phyloP scores from a whole-genome alignment of 2,888 invertebrate species.

The Sphaerophoria rueppellii region DNA sequence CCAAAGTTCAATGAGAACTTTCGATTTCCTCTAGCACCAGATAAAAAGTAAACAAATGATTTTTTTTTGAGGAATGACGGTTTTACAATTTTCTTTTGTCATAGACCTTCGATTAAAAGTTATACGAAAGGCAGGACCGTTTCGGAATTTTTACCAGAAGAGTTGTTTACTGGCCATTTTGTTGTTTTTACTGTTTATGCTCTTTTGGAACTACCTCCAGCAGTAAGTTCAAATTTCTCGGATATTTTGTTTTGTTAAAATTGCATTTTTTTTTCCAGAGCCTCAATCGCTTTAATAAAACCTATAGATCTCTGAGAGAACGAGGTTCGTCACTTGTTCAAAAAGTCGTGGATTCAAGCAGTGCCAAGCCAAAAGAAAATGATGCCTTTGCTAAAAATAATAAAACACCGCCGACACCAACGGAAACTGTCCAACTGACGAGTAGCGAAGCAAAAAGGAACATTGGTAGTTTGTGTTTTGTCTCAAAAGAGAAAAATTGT shows the following conservation, averaged over 20 bases:
- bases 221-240: slow-evolving; percentile 76
- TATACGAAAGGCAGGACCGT: slow-evolving; percentile 69
- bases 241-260: slow-evolving; percentile 15
- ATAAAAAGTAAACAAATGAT: slow-evolving; percentile 78
- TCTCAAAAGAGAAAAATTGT: not conserved
- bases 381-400: slow-evolving; percentile 27
- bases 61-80: not conserved
- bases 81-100: slow-evolving; percentile 12
- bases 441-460: slow-evolving; percentile 80
- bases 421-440: slow-evolving; percentile 78
- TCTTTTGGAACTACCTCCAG: slow-evolving; percentile 80
- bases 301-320: slow-evolving; percentile 81
- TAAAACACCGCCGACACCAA: slow-evolving; percentile 69
- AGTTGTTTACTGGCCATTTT: slow-evolving; percentile 81
- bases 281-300: slow-evolving; percentile 81
- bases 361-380: slow-evolving; percentile 51
- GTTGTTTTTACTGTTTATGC: slow-evolving; percentile 82
- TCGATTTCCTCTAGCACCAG: slow-evolving; percentile 85
- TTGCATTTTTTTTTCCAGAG: slow-evolving; percentile 76
- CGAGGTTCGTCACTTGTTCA: slow-evolving; percentile 80
- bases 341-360: slow-evolving; percentile 76
- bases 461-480: slow-evolving; percentile 76
- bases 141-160: slow-evolving; percentile 77
- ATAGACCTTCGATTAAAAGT: slow-evolving; percentile 77
- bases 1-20: slow-evolving; percentile 92